phyloP scores from a whole-genome alignment of 2,797 vertebrate species.

The Silurus aristotelis region DNA sequence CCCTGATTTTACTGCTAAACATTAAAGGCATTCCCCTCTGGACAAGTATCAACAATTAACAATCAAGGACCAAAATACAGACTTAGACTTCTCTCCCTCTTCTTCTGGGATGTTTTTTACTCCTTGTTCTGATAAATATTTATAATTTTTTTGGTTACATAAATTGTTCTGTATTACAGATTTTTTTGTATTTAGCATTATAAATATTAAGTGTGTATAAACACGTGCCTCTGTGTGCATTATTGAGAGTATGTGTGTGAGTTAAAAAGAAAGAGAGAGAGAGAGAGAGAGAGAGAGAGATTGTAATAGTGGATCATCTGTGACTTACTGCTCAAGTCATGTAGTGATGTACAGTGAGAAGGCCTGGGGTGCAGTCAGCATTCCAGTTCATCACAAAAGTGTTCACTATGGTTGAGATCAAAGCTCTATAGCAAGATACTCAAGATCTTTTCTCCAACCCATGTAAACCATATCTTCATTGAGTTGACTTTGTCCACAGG shows the following conservation, averaged over 20 bases:
- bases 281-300: too few species aligned
- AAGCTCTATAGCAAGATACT: too few species aligned
- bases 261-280: too few species aligned
- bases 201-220: constrained; percentile 71
- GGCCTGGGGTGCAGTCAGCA: too few species aligned
- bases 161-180: constrained; percentile 67
- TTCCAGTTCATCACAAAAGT: too few species aligned
- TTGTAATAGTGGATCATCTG: too few species aligned
- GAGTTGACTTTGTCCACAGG: too few species aligned
- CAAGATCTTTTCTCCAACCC: too few species aligned
- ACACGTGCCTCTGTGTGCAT: background rate
- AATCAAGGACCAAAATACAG: constrained; percentile 63
- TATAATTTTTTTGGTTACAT: constrained; percentile 60
- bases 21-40: constrained; percentile 54
- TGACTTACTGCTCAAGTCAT: too few species aligned
- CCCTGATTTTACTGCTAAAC: constrained; percentile 49
- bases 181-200: constrained; percentile 68
- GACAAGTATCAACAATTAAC: constrained; percentile 18
- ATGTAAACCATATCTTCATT: too few species aligned
- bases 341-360: too few species aligned
- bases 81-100: constrained; percentile 13
- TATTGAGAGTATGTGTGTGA: background rate
- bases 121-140: constrained; percentile 68
- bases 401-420: too few species aligned
- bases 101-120: constrained; percentile 62